Conservation (phyloP, 2,797 vertebrate genomes). For the Fistularia commersonii region DNA sequence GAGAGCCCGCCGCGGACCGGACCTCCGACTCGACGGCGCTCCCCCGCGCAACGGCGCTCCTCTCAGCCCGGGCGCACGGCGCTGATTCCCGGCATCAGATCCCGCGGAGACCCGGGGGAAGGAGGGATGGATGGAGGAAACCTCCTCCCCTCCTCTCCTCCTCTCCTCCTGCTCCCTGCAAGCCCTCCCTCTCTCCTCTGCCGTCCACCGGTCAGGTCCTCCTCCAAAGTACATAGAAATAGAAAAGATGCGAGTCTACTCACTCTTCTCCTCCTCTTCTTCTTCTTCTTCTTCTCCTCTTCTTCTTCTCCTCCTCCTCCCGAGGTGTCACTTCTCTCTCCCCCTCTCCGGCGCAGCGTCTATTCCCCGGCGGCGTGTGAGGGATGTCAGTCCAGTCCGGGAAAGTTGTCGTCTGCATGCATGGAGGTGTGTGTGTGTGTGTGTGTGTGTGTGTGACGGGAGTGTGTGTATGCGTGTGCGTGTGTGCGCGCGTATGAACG, state of each 20-base stretch:
- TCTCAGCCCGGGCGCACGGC: slow-evolving; percentile 64
- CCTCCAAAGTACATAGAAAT: no score
- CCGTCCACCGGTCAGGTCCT: neutral
- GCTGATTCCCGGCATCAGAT: slow-evolving; percentile 61
- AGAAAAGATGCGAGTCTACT: neutral
- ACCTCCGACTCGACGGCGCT: slow-evolving; percentile 40
- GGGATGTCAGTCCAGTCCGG: slow-evolving; percentile 45
- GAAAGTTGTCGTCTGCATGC: slow-evolving; percentile 58
- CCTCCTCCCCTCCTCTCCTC: slow-evolving; percentile 26
- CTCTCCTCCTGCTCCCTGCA: slow-evolving; percentile 29
- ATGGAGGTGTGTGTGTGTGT: slow-evolving; percentile 35
- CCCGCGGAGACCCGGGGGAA: slow-evolving; percentile 30
- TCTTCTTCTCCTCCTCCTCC: slow-evolving; percentile 40
- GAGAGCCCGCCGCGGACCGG: slow-evolving; percentile 42
- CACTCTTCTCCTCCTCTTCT: neutral
- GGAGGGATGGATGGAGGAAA: slow-evolving; percentile 52
- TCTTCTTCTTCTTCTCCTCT: slow-evolving; percentile 27
- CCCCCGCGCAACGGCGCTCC: slow-evolving; percentile 62
- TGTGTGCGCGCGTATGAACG: slow-evolving; percentile 17
- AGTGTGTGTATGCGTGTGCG: slow-evolving; percentile 42
- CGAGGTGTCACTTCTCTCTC: slow-evolving; percentile 63
- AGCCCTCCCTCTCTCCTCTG: slow-evolving; percentile 27
- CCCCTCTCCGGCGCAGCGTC: slow-evolving; percentile 58
- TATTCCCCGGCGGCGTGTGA: slow-evolving; percentile 44
- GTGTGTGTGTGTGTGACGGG: slow-evolving; percentile 23